Percentiles rank a stretch among this genome's conserved stretches.
phyloP scores from a whole-genome alignment of 2,888 invertebrate species.

The Nemurella pictetii region DNA sequence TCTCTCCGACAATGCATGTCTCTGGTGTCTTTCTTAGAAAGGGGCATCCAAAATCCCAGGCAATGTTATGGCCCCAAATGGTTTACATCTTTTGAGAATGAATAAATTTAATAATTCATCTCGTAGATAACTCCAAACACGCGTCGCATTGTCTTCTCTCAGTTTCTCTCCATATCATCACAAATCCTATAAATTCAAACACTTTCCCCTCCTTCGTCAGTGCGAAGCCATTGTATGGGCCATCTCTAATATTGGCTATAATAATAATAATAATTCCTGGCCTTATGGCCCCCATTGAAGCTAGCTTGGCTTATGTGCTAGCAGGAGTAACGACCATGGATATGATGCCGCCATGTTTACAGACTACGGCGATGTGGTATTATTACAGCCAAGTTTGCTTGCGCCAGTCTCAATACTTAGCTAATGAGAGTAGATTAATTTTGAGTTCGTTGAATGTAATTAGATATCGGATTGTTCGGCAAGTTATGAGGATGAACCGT shows the following conservation, averaged over 20 bases:
- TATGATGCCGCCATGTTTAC: not conserved
- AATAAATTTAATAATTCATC: not conserved
- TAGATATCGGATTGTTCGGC: constrained; percentile 11
- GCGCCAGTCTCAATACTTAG: constrained; percentile 24
- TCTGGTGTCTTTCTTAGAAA: too few relatives aligned
- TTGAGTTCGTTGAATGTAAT: constrained; percentile 9
- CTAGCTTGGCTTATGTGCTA: not conserved
- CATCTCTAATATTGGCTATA: not conserved
- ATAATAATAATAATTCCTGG: constrained; percentile 7
- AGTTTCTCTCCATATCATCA: not conserved
- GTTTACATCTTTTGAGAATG: not conserved
- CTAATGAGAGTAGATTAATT: constrained; percentile 27
- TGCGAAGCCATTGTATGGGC: not conserved
- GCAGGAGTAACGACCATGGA: not conserved
- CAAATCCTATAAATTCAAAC: not conserved
- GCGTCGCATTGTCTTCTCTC: not conserved
- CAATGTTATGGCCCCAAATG: not conserved
- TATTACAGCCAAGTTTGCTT: constrained; percentile 16
- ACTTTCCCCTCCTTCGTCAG: not conserved
- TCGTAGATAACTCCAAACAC: not conserved
- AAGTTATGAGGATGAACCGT: not conserved
- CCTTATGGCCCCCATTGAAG: constrained; percentile 5
- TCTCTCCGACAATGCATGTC: too few relatives aligned
- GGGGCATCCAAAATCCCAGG: too few relatives aligned
- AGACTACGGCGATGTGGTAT: not conserved